phyloP scores from a whole-genome alignment of 1,140 invertebrate species.

The Eurosta solidaginis region DNA sequence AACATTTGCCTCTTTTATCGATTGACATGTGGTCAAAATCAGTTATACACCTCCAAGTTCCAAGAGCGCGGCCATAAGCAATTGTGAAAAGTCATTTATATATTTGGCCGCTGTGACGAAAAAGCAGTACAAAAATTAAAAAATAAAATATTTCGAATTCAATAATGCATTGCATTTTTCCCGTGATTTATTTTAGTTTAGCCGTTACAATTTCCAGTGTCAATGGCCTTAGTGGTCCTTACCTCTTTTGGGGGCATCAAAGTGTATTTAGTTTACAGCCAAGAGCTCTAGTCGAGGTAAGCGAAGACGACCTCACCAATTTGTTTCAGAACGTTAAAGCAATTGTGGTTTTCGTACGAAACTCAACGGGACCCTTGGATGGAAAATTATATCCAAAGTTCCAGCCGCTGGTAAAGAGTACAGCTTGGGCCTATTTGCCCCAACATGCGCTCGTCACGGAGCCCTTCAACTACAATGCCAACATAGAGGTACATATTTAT shows the following conservation, averaged over 20 bases:
- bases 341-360: constrained; percentile 54
- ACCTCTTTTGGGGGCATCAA: constrained; percentile 64
- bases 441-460: constrained; percentile 64
- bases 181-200: not conserved
- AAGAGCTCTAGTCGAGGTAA: constrained; percentile 61
- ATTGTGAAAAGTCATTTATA: not conserved
- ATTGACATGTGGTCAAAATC: not conserved
- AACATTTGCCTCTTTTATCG: not conserved
- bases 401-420: constrained; percentile 54
- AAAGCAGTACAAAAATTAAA: constrained; percentile 17
- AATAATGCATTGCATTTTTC: constrained; percentile 26
- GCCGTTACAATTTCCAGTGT: not conserved
- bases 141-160: not conserved
- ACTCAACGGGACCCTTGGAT: constrained; percentile 48
- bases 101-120: not conserved
- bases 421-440: constrained; percentile 60
- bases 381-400: constrained; percentile 53
- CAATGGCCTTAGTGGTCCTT: constrained; percentile 60
- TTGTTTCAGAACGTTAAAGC: constrained; percentile 51
- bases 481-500: constrained; percentile 47
- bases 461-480: constrained; percentile 61
- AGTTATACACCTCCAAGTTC: not conserved
- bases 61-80: not conserved
- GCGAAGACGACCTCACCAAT: constrained; percentile 61
- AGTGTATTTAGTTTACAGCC: constrained; percentile 59